A percentile compares a stretch with the other conserved stretches of the same genome.
phyloP scores from a whole-genome alignment of 1,140 invertebrate species.

The Lycorma delicatula region DNA sequence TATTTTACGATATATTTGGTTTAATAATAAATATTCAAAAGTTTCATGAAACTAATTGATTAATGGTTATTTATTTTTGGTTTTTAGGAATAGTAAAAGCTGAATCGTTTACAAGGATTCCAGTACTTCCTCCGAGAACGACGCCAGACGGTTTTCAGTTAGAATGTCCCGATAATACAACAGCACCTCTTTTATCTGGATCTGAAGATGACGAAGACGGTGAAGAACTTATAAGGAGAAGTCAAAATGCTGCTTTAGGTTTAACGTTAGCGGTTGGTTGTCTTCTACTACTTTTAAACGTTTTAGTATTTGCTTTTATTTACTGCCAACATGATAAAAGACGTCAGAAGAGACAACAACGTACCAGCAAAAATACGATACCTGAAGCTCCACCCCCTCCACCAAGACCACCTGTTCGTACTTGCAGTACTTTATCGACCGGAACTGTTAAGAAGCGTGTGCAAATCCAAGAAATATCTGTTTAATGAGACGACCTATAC shows the following conservation, averaged over 20 bases:
- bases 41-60: too few relatives aligned
- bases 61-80: neutral
- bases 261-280: neutral
- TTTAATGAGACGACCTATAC: too few relatives aligned
- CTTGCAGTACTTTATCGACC: neutral
- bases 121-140: neutral
- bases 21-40: too few relatives aligned
- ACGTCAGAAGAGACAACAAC: neutral
- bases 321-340: constrained; percentile 2
- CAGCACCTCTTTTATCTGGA: neutral
- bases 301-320: neutral
- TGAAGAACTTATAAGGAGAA: neutral
- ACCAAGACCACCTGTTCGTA: neutral
- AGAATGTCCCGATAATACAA: neutral
- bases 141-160: neutral
- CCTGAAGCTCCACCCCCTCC: neutral
- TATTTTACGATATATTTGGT: too few relatives aligned
- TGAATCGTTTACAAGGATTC: neutral
- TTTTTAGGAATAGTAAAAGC: neutral
- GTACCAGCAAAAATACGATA: neutral
- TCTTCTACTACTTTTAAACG: neutral
- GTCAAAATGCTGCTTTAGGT: neutral
- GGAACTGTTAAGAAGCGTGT: neutral
- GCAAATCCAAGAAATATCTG: constrained; percentile 1
- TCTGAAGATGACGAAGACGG: neutral